Evolutionary conservation across 2,888 invertebrate genomes (phyloP), one percentile per base, ranked within the genome.

Genomic region (Parnassius mnemosyne): DNA sequence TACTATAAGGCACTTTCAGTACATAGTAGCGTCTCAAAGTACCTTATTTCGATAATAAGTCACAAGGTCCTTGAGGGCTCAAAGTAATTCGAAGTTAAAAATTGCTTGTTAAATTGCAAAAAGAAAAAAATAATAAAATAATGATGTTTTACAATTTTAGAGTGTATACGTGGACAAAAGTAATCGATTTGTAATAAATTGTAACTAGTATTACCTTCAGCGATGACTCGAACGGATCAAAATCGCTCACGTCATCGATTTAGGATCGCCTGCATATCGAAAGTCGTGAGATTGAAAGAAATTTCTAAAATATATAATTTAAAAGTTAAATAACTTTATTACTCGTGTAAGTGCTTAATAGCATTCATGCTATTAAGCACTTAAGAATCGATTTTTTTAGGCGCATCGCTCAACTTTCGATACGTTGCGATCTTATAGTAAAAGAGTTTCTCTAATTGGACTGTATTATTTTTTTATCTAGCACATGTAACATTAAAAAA

Each of bases 401-500:
- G 44, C 43, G 20, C 20, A 56, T 53, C 51, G 51, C 44, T 3
- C 62, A 49, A 60, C 54, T 60, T 56, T 53, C 59, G 63, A 63
- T 60, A 13, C 49, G 60, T 53, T 10, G 12, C 67, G 59, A 65
- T 64, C 63, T 78, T 70, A 77, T 78, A 78, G 79, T 77, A 78
- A 80, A 81, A 85, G 78, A 80, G 85, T 83, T 84, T 85, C 83
- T 85, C 85, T 87, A 87, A 88, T 89, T 80, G 84, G 85, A 89
- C 87, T 89, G 89, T 89, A 88, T 89, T 89, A 89, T 90, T 90
- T 89, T 90, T 91, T 88, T 88, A 88, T 85, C 84, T 86, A 89
- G 89, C 86, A 89, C 88, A 87, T 89, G 88, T 89, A 89, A 89
- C 84, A 82, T 82, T 53, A 83, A 74, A 83, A 87, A 85, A 83